These are phyloP conservation scores for Pelosia muscerda DNA, from an alignment of 2,888 invertebrate genomes.

Conservation along the genomic window DNA sequence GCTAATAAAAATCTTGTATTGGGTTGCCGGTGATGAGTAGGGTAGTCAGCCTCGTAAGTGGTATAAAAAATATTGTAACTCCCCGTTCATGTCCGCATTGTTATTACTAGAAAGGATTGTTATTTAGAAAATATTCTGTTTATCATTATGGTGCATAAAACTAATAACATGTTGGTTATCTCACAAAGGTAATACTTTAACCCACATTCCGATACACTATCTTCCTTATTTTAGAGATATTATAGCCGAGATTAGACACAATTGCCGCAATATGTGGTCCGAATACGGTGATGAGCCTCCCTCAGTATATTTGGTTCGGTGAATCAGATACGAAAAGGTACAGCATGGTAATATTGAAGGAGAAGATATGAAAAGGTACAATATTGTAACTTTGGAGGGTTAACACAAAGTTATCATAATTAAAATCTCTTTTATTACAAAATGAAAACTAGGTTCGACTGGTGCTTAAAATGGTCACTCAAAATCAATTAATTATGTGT, in stretches of 20 bases:
- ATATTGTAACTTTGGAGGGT: neutral
- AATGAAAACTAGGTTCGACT: neutral
- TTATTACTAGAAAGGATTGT: too few relatives aligned
- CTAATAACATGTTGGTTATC: neutral
- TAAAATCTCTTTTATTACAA: neutral
- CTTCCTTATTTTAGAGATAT: neutral
- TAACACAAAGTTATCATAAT: slow-evolving; percentile 4
- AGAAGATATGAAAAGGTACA: neutral
- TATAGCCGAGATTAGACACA: neutral
- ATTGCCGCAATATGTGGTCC: slow-evolving; percentile 2
- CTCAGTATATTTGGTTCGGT: slow-evolving; percentile 1
- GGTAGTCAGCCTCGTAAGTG: too few relatives aligned
- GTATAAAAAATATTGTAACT: too few relatives aligned
- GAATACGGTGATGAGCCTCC: slow-evolving; percentile 4
- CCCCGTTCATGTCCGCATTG: too few relatives aligned
- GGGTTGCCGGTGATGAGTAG: too few relatives aligned
- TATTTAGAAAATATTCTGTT: neutral
- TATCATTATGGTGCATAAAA: neutral
- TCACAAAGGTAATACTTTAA: neutral
- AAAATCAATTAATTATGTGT: neutral
- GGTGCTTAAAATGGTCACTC: neutral
- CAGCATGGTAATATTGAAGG: neutral
- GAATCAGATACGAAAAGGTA: slow-evolving; percentile 1
- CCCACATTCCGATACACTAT: neutral
- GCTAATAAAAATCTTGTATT: too few relatives aligned